Evolutionary conservation across 2,888 invertebrate species (phyloP).

Genomic region (Cabera pusaria): DNA sequence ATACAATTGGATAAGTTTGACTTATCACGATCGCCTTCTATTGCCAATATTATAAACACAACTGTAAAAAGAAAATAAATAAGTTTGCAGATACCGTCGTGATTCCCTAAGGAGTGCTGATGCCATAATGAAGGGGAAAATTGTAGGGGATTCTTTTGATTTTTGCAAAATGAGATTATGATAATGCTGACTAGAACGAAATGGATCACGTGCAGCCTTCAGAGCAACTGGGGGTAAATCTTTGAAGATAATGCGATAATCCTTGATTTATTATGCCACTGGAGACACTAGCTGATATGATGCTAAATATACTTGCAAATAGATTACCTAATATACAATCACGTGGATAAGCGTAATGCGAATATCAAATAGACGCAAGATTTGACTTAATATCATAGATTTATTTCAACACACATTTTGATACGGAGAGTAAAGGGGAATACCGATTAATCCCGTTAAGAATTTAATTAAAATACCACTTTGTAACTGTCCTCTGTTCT

Average conservation of each 20-base stretch:
- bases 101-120: constrained; percentile 46
- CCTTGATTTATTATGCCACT: constrained; percentile 38
- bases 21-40: constrained; percentile 14
- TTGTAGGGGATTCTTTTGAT: constrained; percentile 50
- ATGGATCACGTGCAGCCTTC: constrained; percentile 44
- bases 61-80: constrained; percentile 6
- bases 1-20: constrained; percentile 10
- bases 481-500: too few species aligned
- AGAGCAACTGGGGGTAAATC: constrained; percentile 33
- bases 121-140: constrained; percentile 50
- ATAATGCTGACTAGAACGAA: constrained; percentile 50
- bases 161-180: constrained; percentile 60
- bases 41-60: constrained; percentile 7
- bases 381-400: too few species aligned
- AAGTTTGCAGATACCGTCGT: constrained; percentile 31
- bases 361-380: too few species aligned
- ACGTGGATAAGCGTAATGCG: too few species aligned
- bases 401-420: too few species aligned
- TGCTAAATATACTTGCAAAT: too few species aligned
- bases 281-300: too few species aligned
- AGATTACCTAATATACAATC: too few species aligned
- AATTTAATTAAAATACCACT: too few species aligned
- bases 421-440: too few species aligned
- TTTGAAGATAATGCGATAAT: constrained; percentile 31
- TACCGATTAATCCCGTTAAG: too few species aligned